These are phyloP conservation scores for Ivindomyrus marchei DNA, from an alignment of 2,113 vertebrate genomes.

Conservation along the genomic window DNA sequence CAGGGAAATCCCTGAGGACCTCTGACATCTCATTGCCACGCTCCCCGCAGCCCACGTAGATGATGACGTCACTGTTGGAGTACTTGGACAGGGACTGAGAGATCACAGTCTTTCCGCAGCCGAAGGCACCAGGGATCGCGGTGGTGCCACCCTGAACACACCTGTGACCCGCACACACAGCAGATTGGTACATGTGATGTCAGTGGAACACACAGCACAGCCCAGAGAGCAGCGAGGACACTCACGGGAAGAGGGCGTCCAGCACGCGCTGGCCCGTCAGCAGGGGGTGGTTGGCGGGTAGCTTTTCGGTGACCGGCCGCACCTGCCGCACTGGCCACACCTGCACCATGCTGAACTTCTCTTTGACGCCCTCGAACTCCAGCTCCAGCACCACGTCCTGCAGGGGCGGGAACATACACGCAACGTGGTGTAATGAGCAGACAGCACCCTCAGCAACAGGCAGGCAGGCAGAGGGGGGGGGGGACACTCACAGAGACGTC, in stretches of 20 bases:
- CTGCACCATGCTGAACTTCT: conserved; percentile 95
- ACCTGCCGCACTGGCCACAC: conserved; percentile 94
- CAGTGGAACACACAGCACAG: not conserved
- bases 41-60: conserved; percentile 95
- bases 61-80: conserved; percentile 95
- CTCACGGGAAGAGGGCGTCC: conserved; percentile 95
- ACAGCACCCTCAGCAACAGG: not conserved
- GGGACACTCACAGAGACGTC: conserved; percentile 75
- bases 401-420: not conserved
- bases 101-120: conserved; percentile 96
- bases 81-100: conserved; percentile 96
- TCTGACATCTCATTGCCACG: conserved; percentile 98
- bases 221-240: not conserved
- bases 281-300: conserved; percentile 88
- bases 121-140: conserved; percentile 93
- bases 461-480: not conserved
- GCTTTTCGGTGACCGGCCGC: conserved; percentile 91
- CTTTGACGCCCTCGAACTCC: conserved; percentile 91
- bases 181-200: not conserved
- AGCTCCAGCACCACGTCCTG: conserved; percentile 94
- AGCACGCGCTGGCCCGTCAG: conserved; percentile 90
- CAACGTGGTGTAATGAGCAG: not conserved
- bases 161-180: conserved; percentile 42
- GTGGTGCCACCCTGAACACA: conserved; percentile 98
- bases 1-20: conserved; percentile 93